phyloP scores from a whole-genome alignment of 2,888 invertebrate genomes.

The Scaptomyza caliginosa region DNA sequence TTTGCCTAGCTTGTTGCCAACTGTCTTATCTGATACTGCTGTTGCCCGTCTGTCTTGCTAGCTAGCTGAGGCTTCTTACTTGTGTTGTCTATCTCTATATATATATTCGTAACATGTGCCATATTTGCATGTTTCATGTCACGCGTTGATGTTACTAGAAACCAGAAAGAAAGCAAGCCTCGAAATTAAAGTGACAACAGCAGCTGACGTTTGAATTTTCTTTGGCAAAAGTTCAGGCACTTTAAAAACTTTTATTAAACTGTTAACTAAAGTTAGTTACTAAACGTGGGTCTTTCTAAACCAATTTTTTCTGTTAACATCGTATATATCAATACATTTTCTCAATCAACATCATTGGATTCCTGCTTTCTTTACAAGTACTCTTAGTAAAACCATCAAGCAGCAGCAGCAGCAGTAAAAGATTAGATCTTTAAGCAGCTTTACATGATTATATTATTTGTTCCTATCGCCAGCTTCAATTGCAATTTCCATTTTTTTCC shows the following conservation, averaged over 20 bases:
- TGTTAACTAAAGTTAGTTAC: no score
- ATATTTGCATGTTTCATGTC: slow-evolving; percentile 58
- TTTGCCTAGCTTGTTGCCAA: slow-evolving; percentile 30
- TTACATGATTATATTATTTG: background rate
- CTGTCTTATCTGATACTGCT: slow-evolving; percentile 29
- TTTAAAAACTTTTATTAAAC: no score
- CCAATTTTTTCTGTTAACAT: no score
- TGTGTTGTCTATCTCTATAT: background rate
- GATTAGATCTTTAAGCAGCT: background rate
- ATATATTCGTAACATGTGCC: slow-evolving; percentile 27
- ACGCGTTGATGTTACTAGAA: slow-evolving; percentile 42
- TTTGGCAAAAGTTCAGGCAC: background rate
- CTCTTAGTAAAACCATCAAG: background rate
- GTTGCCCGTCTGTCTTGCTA: slow-evolving; percentile 12
- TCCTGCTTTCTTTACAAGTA: background rate
- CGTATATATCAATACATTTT: no score
- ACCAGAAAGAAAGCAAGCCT: slow-evolving; percentile 23
- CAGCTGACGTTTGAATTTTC: slow-evolving; percentile 39
- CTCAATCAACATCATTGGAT: no score
- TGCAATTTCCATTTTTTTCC: background rate
- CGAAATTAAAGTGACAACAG: slow-evolving; percentile 54
- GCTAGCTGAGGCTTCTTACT: background rate
- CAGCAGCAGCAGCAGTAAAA: background rate
- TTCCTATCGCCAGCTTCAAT: background rate
- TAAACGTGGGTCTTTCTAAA: no score